Conservation (phyloP, 92 coral and sea anemone species). For the Nematostella vectensis region DNA sequence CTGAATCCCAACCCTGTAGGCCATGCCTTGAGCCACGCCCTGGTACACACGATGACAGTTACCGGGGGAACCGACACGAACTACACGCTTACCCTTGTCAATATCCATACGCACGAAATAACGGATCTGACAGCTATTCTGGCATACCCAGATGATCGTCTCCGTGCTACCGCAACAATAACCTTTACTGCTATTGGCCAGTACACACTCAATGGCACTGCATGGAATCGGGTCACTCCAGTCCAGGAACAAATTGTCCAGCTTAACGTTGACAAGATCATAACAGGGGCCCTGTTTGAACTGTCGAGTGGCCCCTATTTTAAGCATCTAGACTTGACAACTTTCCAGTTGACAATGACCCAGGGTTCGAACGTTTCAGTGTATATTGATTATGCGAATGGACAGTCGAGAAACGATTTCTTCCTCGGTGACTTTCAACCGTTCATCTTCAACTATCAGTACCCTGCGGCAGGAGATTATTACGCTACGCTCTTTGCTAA, state of each 20-base stretch:
- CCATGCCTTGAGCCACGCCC: conserved; percentile 28
- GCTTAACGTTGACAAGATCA: conserved; percentile 62
- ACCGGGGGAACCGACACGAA: conserved; percentile 63
- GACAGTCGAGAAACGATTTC: conserved; percentile 11
- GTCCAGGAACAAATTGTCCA: conserved; percentile 23
- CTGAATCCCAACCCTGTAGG: conserved; percentile 27
- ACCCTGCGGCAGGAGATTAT: conserved; percentile 20
- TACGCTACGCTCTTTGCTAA: conserved; percentile 27
- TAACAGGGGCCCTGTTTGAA: conserved; percentile 23
- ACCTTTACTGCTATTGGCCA: conserved; percentile 31
- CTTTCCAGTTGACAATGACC: conserved; percentile 26
- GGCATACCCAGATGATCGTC: background rate
- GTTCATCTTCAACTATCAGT: conserved; percentile 29
- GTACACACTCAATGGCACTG: conserved; percentile 49
- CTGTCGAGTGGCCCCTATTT: conserved; percentile 16
- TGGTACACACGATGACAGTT: conserved; percentile 28
- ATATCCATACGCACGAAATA: background rate
- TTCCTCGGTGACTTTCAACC: conserved; percentile 37
- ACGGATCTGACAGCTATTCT: background rate
- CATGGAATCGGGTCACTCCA: conserved; percentile 63
- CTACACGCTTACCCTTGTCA: conserved; percentile 29
- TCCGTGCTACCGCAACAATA: conserved; percentile 7
- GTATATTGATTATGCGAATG: conserved; percentile 51
- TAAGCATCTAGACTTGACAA: conserved; percentile 32
- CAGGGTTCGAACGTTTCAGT: conserved; percentile 81